Evolutionary conservation across 1,140 invertebrate genomes (phyloP).

Genomic region (Paraescarpia echinospica): DNA sequence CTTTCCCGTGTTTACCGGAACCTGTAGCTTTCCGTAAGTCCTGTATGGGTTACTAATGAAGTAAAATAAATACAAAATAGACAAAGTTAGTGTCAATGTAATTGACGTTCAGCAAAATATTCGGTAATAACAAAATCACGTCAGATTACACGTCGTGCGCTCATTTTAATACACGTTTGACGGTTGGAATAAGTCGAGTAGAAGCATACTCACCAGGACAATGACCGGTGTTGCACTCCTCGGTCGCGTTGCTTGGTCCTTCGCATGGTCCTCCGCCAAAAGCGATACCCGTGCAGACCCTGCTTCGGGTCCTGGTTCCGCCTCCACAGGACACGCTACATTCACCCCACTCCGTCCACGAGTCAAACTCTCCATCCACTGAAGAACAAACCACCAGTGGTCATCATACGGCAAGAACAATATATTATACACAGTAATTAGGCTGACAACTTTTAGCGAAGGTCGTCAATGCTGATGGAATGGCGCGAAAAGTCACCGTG

Average conservation of each 20-base stretch:
- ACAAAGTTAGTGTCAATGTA: background rate
- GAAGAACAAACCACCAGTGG: background rate
- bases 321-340: background rate
- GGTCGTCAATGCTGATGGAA: background rate
- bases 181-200: background rate
- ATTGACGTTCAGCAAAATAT: background rate
- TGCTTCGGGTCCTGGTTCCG: background rate
- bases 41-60: background rate
- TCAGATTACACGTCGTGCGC: background rate
- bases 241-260: background rate
- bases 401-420: background rate
- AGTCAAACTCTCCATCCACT: background rate
- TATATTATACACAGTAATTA: background rate
- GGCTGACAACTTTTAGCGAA: background rate
- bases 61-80: background rate
- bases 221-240: background rate
- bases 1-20: background rate
- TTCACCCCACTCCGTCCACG: slow-evolving; percentile 13
- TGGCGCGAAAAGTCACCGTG: background rate
- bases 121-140: background rate
- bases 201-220: background rate
- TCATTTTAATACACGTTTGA: background rate
- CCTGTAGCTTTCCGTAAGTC: background rate
- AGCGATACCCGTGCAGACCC: background rate
- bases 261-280: background rate